Conservation (phyloP, 1,140 invertebrate species). For the Drosophila miranda region DNA sequence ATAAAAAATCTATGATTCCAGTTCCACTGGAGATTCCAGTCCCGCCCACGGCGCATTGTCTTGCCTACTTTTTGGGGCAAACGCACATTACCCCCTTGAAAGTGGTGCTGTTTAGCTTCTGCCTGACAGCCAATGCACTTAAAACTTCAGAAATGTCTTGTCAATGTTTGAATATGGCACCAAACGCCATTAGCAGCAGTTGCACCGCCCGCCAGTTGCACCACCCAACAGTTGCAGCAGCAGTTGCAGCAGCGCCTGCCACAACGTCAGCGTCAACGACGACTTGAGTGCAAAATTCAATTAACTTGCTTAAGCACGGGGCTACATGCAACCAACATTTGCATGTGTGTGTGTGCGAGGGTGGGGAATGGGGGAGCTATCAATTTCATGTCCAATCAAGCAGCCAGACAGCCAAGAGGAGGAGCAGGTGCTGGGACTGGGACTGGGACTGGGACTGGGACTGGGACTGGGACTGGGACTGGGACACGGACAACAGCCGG, state of each 20-base stretch:
- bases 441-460: no score
- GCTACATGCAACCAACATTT: conserved; percentile 23
- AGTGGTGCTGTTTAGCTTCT: conserved; percentile 17
- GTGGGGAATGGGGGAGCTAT: conserved; percentile 47
- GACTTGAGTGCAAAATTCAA: conserved; percentile 80
- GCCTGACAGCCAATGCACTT: conserved; percentile 74
- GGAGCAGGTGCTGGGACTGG: conserved; percentile 7
- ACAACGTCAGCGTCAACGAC: conserved; percentile 54
- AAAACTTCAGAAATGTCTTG: conserved; percentile 80
- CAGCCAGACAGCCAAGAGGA: conserved; percentile 50
- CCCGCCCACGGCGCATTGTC: not conserved
- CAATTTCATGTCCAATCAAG: conserved; percentile 81
- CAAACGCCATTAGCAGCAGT: conserved; percentile 3
- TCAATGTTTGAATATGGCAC: conserved; percentile 70
- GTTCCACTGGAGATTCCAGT: not conserved
- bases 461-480: no score
- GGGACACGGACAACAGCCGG: conserved; percentile 20
- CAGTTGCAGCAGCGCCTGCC: conserved; percentile 39
- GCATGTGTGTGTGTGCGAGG: conserved; percentile 25
- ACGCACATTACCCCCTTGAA: conserved; percentile 6
- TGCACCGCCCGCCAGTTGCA: conserved; percentile 9
- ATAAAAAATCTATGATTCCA: no score
- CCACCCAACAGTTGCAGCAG: conserved; percentile 8
- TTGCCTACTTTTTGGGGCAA: conserved; percentile 39
- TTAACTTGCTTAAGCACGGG: conserved; percentile 76